A percentile compares a stretch with the other conserved stretches of the same genome.
phyloP scores from a whole-genome alignment of 2,113 vertebrate species.

The Gadus macrocephalus region DNA sequence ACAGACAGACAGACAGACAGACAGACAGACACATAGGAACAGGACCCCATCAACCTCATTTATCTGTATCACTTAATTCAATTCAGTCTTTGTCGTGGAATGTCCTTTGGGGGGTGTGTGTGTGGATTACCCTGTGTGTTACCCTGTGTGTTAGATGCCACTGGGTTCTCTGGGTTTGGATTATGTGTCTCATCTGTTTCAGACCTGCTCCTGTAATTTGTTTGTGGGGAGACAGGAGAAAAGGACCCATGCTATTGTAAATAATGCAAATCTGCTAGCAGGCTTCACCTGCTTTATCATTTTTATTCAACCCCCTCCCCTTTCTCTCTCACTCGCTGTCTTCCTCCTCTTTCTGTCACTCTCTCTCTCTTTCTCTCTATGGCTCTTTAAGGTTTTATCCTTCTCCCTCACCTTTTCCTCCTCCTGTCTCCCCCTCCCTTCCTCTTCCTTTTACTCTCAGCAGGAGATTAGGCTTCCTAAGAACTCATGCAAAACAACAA shows the following conservation, averaged over 20 bases:
- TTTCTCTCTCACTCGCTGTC: constrained; percentile 17
- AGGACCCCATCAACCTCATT: no score
- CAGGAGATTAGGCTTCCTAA: constrained; percentile 49
- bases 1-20: no score
- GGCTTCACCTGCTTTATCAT: constrained; percentile 39
- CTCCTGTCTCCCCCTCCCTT: constrained; percentile 11
- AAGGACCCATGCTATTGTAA: constrained; percentile 56
- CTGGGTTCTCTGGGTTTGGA: constrained; percentile 37
- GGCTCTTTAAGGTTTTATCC: not conserved
- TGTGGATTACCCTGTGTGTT: constrained; percentile 26
- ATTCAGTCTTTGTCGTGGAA: no score
- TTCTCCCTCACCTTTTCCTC: not conserved
- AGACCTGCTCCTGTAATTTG: constrained; percentile 62
- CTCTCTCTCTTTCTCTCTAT: constrained; percentile 13
- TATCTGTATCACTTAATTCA: no score
- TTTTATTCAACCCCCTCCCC: constrained; percentile 3
- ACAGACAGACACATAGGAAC: no score
- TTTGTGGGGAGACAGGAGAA: constrained; percentile 50
- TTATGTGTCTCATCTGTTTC: constrained; percentile 62
- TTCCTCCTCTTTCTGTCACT: constrained; percentile 15
- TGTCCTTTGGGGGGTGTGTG: constrained; percentile 2
- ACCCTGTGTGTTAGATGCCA: constrained; percentile 14
- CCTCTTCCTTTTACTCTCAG: constrained; percentile 21
- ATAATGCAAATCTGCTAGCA: constrained; percentile 70
- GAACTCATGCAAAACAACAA: constrained; percentile 46